Evolutionary conservation across 2,888 invertebrate species (phyloP).

Genomic region (Mythimna impura): DNA sequence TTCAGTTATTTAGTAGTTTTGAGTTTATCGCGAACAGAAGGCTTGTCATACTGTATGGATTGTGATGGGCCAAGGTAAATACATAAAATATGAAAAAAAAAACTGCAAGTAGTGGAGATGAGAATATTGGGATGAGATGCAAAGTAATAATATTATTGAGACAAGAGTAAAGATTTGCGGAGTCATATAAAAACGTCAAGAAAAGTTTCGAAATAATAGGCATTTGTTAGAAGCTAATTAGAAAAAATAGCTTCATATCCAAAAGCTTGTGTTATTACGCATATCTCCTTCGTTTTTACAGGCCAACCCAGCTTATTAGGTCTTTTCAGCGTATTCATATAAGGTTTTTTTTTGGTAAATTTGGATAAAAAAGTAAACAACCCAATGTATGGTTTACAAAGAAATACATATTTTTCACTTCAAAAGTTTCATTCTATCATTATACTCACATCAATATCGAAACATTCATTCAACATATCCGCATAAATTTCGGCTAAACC

Average conservation of each 20-base stretch:
- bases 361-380: constrained; percentile 24
- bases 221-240: too few relatives aligned
- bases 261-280: too few relatives aligned
- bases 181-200: not conserved
- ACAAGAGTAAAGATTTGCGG: not conserved
- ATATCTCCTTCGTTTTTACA: too few relatives aligned
- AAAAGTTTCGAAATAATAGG: too few relatives aligned
- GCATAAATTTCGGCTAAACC: constrained; percentile 73
- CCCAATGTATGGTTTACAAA: not conserved
- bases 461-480: constrained; percentile 77
- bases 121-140: not conserved
- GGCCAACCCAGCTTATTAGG: not conserved
- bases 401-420: not conserved
- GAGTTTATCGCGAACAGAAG: too few relatives aligned
- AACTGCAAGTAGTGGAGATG: not conserved
- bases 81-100: too few relatives aligned
- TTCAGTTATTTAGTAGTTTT: too few relatives aligned
- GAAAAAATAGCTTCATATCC: too few relatives aligned
- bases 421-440: not conserved
- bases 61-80: not conserved
- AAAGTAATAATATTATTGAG: not conserved
- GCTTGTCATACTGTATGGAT: too few relatives aligned
- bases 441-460: constrained; percentile 77
- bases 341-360: too few relatives aligned
- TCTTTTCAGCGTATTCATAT: too few relatives aligned